Evolutionary conservation across 2,797 vertebrate genomes (phyloP), one percentile per base, ranked within the genome.

Genomic region (Gadopsis bispinosus): DNA sequence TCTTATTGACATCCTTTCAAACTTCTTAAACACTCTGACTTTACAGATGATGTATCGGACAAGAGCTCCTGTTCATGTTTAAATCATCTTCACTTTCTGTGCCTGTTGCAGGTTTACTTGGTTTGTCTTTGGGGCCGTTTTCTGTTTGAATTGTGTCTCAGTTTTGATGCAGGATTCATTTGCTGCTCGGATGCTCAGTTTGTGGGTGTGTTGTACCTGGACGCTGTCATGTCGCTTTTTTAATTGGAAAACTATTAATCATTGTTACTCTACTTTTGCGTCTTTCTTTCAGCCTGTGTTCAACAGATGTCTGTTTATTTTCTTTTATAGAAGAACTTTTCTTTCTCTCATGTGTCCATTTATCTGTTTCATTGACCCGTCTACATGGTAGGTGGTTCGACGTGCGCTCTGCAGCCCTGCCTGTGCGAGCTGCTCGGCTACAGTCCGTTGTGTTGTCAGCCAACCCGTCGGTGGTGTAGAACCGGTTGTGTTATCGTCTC

Each of bases 401-500:
- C 1, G 31, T 55, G 9, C 26, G 5, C 12, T 7, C 47, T 22
- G n/a, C 31, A 4, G 16, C 7, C 35, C 56, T 17, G 48, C 1
- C 51, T 43, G n/a, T 48, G 6, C 5, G 7, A 47, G 39, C 16
- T 1, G 4, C 13, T 64, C 33, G 56, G 22, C 0, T 31, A 31
- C 26, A 5, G 11, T 41, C 2, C 14, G 7, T 16, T 45, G 14
- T 16, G 3, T 14, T 33, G 14, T 65, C 9, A 14, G 5, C 20
- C 35, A 19, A 4, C 12, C 2, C 0, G 2, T 41, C 61, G 16
- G 20, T 12, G 1, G 20, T 0, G 53, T 33, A 58, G 54, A 89
- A 88, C 86, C 1, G 73, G 90, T 87, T 79, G 17, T 41, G 22
- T 74, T 4, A 5, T 6, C 16, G 2, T 33, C 20, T 14, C 73